Conservation (phyloP, 2,888 invertebrate genomes). For the Boloria euphrosyne region DNA sequence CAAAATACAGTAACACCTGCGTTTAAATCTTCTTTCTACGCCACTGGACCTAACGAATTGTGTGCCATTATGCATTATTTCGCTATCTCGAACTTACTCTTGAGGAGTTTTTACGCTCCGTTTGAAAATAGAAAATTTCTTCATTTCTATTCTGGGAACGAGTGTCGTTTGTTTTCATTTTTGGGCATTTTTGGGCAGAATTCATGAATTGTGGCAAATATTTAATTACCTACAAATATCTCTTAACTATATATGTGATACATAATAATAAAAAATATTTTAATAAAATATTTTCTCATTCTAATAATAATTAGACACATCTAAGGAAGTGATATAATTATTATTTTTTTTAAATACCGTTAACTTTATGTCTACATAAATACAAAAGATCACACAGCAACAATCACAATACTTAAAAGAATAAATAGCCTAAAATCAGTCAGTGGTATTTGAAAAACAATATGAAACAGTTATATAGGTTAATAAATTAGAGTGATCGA, state of each 20-base stretch:
- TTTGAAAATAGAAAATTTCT: constrained; percentile 31
- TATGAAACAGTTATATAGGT: constrained; percentile 6
- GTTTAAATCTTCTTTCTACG: constrained; percentile 59
- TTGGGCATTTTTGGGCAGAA: not conserved
- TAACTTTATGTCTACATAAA: too few species aligned
- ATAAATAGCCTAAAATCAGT: not conserved
- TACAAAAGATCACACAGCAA: too few species aligned
- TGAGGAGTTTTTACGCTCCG: constrained; percentile 33
- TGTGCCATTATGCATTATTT: constrained; percentile 41
- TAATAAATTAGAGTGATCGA: constrained; percentile 18
- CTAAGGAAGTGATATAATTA: too few species aligned
- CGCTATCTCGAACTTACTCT: constrained; percentile 38
- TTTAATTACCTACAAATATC: too few species aligned
- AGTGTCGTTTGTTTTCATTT: not conserved
- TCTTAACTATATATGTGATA: too few species aligned
- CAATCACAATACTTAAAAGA: not conserved
- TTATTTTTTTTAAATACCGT: too few species aligned
- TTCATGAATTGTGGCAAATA: too few species aligned
- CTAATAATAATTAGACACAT: too few species aligned
- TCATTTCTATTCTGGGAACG: constrained; percentile 19
- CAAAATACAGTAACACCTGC: constrained; percentile 66
- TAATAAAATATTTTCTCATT: too few species aligned
- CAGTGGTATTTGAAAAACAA: not conserved
- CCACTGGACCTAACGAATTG: constrained; percentile 47
- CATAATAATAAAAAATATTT: too few species aligned